phyloP scores from a whole-genome alignment of 1,140 invertebrate genomes.

The Microplitis demolitor region DNA sequence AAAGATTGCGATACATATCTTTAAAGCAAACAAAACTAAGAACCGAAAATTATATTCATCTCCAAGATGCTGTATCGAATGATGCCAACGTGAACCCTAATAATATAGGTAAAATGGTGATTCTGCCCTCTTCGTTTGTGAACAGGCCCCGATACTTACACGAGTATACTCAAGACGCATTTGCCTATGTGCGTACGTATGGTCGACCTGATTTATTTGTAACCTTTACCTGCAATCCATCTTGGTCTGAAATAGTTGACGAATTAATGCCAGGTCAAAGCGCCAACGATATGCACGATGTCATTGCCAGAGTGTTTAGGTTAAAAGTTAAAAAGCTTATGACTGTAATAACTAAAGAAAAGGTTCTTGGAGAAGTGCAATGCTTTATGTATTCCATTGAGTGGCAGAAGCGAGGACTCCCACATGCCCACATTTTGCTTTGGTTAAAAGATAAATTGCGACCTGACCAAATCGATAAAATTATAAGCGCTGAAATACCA shows the following conservation, averaged over 20 bases:
- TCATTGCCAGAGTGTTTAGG: slow-evolving; percentile 9
- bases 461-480: slow-evolving; percentile 16
- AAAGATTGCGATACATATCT: slow-evolving; percentile 44
- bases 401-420: not conserved
- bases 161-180: slow-evolving; percentile 54
- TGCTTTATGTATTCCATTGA: slow-evolving; percentile 8
- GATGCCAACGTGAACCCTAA: slow-evolving; percentile 26
- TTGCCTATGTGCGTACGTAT: slow-evolving; percentile 51
- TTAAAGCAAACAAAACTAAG: slow-evolving; percentile 45
- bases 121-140: slow-evolving; percentile 56
- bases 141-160: slow-evolving; percentile 54
- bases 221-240: not conserved
- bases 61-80: not conserved
- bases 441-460: slow-evolving; percentile 29
- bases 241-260: slow-evolving; percentile 49
- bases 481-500: slow-evolving; percentile 30
- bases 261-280: slow-evolving; percentile 46
- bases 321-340: slow-evolving; percentile 18
- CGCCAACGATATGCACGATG: slow-evolving; percentile 45
- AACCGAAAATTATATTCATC: slow-evolving; percentile 44
- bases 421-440: slow-evolving; percentile 20
- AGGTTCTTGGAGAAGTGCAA: slow-evolving; percentile 1
- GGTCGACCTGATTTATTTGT: slow-evolving; percentile 50
- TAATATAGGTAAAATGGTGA: slow-evolving; percentile 45
- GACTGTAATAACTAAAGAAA: slow-evolving; percentile 4